Conservation (phyloP, 1,140 invertebrate genomes). For the Panulirus ornatus region DNA sequence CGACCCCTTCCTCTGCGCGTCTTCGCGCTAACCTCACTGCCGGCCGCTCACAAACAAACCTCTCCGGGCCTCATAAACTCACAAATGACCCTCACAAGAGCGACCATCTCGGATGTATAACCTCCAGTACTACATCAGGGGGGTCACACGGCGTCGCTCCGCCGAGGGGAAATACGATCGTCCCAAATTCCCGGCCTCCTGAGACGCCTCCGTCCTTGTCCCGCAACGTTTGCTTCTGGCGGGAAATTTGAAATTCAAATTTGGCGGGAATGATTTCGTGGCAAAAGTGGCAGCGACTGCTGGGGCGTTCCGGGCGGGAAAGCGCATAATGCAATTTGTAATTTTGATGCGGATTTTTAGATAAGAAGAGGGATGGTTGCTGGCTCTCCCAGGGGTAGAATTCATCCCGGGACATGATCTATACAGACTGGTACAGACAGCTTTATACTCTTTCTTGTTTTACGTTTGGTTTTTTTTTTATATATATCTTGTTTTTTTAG, state of each 20-base stretch:
- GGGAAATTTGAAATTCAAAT: slow-evolving; percentile 52
- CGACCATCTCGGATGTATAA: slow-evolving; percentile 26
- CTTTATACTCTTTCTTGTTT: too few species aligned
- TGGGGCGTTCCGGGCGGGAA: slow-evolving; percentile 54
- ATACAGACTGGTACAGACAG: too few species aligned
- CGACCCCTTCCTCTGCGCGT: neutral
- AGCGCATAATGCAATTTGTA: slow-evolving; percentile 61
- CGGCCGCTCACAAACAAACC: neutral
- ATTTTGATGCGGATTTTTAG: slow-evolving; percentile 56
- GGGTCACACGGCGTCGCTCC: neutral
- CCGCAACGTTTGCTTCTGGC: slow-evolving; percentile 46
- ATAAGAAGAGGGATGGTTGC: neutral
- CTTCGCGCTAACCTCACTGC: neutral
- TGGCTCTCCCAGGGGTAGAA: neutral
- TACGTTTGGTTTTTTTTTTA: too few species aligned
- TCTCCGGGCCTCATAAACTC: slow-evolving; percentile 33
- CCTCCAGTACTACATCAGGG: neutral
- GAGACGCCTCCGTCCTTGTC: slow-evolving; percentile 29
- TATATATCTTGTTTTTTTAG: too few species aligned
- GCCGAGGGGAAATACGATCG: neutral
- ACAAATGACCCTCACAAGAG: slow-evolving; percentile 25
- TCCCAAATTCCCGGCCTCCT: neutral
- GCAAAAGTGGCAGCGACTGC: slow-evolving; percentile 40
- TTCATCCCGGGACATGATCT: too few species aligned
- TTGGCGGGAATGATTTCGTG: slow-evolving; percentile 41